Evolutionary conservation across 2,797 vertebrate genomes (phyloP), one percentile per base, ranked within the genome.

Genomic region (Gymnothorax javanicus): DNA sequence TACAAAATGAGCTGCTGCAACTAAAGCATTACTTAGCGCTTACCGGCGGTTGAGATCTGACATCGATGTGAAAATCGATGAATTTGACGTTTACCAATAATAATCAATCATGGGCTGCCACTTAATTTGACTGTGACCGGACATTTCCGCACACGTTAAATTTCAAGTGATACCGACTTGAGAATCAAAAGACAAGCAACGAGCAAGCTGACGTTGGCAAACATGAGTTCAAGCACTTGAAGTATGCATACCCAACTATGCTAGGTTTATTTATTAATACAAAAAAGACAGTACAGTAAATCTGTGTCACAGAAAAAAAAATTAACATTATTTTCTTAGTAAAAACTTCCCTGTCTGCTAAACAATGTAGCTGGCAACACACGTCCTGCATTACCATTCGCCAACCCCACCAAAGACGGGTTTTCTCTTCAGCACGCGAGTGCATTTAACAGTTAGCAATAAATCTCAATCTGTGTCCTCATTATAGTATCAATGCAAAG

Each of bases 121-220:
- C 33, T 43, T n/a, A n/a, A 23, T 81, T 81, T 81, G 52, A 23
- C 15, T 54, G 50, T 54, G 33, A 79, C 17, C 23, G 5, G 75
- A 79, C 75, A 43, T 73, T 73, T 73, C 27, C 71, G 33, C 25
- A 43, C 33, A 43, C 33, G 33, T 43, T 81, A 23, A 81, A 54
- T 54, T 81, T 77, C 73, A 81, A 81, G 7, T 23, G 77, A 81
- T 52, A 81, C 77, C 56, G 77, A 52, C 73, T 23, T 20, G 77
- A 54, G 50, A 81, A 54, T 52, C 23, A 23, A 20, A 6, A 23
- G 77, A 56, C 77, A n/a, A 81, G 54, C 56, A 81, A 8, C 52
- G 23, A 56, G 77, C 73, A 77, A 77, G 33, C 33, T 77, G 56
- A n/a, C 77, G 13, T 23, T 56, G 8, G 17, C 17, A 15, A 52